Percentiles rank a stretch among this genome's conserved stretches.
phyloP scores from a whole-genome alignment of 2,113 vertebrate species.

The Anoplopoma fimbria region DNA sequence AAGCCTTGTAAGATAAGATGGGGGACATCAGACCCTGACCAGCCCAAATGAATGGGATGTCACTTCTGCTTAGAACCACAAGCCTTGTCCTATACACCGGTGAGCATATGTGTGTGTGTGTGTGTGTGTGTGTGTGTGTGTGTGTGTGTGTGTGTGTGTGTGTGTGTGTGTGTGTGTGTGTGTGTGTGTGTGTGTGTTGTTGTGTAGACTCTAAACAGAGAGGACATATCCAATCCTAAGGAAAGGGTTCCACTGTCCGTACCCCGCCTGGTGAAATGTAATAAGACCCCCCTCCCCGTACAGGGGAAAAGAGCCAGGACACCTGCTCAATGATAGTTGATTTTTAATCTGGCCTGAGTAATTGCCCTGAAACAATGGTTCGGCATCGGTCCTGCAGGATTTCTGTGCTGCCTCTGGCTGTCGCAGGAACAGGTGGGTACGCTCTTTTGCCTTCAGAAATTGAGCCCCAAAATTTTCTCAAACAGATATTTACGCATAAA shows the following conservation, averaged over 20 bases:
- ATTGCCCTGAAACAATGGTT: conserved; percentile 69
- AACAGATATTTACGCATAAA: conserved; percentile 49
- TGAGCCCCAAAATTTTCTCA: conserved; percentile 6
- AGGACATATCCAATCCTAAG: conserved; percentile 77
- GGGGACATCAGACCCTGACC: conserved; percentile 80
- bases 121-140: conserved; percentile 12
- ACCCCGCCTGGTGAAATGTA: conserved; percentile 56
- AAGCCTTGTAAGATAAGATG: conserved; percentile 81
- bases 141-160: conserved; percentile 41
- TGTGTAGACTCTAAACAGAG: conserved; percentile 71
- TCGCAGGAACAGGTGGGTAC: conserved; percentile 51
- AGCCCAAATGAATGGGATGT: conserved; percentile 82
- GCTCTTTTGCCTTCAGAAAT: conserved; percentile 32
- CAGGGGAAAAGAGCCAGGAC: conserved; percentile 49
- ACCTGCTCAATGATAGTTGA: conserved; percentile 71
- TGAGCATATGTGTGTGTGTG: conserved; percentile 17
- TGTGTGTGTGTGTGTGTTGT: conserved; percentile 39
- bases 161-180: conserved; percentile 17
- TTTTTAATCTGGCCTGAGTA: conserved; percentile 75
- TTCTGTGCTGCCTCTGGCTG: conserved; percentile 43
- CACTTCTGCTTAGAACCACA: conserved; percentile 78
- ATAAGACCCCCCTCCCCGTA: conserved; percentile 44
- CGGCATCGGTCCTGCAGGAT: conserved; percentile 46
- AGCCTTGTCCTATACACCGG: conserved; percentile 60
- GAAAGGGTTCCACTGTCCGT: conserved; percentile 61